These are phyloP conservation scores for Dysidea cf. avara DNA, from an alignment of 37 sponge, comb jelly and placozoan genomes.

Conservation along the genomic window DNA sequence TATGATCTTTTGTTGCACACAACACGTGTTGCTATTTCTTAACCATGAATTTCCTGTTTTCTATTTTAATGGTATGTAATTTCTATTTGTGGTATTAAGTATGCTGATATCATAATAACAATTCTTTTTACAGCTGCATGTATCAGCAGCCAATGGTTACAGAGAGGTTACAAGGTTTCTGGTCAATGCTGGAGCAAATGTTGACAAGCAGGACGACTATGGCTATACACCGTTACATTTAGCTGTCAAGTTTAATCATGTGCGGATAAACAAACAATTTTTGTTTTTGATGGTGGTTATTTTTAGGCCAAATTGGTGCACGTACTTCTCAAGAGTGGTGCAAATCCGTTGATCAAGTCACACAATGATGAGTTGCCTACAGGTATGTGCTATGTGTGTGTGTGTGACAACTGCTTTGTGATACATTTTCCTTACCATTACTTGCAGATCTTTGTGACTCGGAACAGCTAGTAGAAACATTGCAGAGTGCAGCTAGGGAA, in stretches of 20 bases:
- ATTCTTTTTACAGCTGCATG: conserved; percentile 54
- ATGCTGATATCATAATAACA: too few species aligned
- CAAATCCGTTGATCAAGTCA: conserved; percentile 34
- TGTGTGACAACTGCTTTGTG: too few species aligned
- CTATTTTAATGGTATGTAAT: too few species aligned
- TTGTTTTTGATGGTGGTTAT: neutral
- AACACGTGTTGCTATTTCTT: too few species aligned
- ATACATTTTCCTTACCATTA: neutral
- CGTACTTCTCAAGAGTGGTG: conserved; percentile 49
- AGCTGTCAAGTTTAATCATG: conserved; percentile 82
- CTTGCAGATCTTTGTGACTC: conserved; percentile 32
- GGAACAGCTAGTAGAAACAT: conserved; percentile 14
- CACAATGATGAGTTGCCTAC: conserved; percentile 24
- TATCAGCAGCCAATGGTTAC: conserved; percentile 85
- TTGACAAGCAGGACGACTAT: conserved; percentile 55
- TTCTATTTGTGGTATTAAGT: too few species aligned
- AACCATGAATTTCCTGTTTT: too few species aligned
- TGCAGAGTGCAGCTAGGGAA: neutral
- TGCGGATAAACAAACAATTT: conserved; percentile 14
- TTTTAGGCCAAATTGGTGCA: conserved; percentile 50
- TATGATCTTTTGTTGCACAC: too few species aligned
- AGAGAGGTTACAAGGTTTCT: conserved; percentile 47
- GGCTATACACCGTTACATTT: conserved; percentile 78
- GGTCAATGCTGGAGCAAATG: conserved; percentile 42
- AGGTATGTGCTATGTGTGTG: conserved; percentile 3